Base-by-base conservation (phyloP, 1,140 invertebrate genomes). In the Drosophila carrolli region DNA sequence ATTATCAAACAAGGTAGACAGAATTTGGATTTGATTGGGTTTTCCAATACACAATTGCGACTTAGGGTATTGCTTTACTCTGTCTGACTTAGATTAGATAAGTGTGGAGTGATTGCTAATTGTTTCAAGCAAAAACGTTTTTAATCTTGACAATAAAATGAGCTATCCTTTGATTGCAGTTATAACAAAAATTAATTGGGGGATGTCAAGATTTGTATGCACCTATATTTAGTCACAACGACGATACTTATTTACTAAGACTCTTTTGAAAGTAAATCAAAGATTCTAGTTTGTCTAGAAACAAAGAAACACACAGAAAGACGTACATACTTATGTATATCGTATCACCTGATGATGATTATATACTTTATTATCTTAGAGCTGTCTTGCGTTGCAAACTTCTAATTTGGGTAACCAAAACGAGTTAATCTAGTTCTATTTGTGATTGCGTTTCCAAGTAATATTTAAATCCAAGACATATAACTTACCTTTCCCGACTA, bases 401-500 rank as follows among this genome's bases (percentile, higher is more conserved):
- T 32, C 29, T 32, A 6, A 32, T 32, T 32, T 32, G 29, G 29
- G 29, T 8, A 32, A 32, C 6, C 29, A 40, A 19, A 16, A 27
- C 37, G 9, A n/a, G 8, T 10, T 38, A 55, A 38, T 60, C 23
- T 13, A 40, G 38, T 14, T 40, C n/a, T 40, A 2, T 13, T 40
- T 4, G 8, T 23, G 4, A 35, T 2, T 35, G 14, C 3, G 13
- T n/a, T 62, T 61, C 9, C 19, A 32, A 14, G 29, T 3, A 23
- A 16, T 27, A 65, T 65, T 41, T 4, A 3, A 35, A 61, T 67
- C 63, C 13, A 4, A 3, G 27, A 32, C 59, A 48, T 46, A 66
- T 14, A 41, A 35, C 43, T 41, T 50, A 63, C 46, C 46, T 43
- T 51, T 35, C 60, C 1, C 27, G 14, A 11, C 32, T 50, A 66